A percentile compares a stretch with the other conserved stretches of the same genome.
Conservation (phyloP, 2,797 vertebrate species). For the Xiphorhynchus erythropygius region DNA sequence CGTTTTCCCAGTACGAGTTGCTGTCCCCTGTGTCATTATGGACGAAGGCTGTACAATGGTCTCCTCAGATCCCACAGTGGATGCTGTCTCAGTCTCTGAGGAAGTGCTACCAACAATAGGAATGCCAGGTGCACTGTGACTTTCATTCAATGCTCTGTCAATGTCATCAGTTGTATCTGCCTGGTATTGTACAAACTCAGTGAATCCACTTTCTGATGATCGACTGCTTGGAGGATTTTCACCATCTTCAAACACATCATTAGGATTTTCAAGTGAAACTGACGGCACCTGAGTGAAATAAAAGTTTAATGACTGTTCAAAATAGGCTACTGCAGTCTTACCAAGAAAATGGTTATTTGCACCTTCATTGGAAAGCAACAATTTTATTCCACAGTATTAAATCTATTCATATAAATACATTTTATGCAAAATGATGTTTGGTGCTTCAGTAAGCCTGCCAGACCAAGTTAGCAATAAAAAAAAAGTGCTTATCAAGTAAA, state of each 20-base stretch:
- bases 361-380: background rate
- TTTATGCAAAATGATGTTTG: background rate
- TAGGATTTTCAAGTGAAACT: slow-evolving; percentile 77
- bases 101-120: slow-evolving; percentile 74
- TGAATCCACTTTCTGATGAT: slow-evolving; percentile 91
- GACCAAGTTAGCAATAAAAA: background rate
- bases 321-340: background rate
- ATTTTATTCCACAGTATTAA: background rate
- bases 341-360: background rate
- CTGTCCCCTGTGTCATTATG: slow-evolving; percentile 50
- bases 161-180: slow-evolving; percentile 83
- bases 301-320: background rate
- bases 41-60: slow-evolving; percentile 74
- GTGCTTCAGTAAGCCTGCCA: background rate
- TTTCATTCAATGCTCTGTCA: slow-evolving; percentile 72
- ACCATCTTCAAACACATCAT: slow-evolving; percentile 87
- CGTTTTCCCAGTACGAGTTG: slow-evolving; percentile 75
- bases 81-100: slow-evolving; percentile 81
- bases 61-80: slow-evolving; percentile 81
- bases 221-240: slow-evolving; percentile 82
- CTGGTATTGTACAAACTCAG: slow-evolving; percentile 94
- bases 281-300: slow-evolving; percentile 69
- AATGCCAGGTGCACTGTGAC: slow-evolving; percentile 47
- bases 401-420: background rate
- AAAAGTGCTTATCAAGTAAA: background rate